phyloP scores from a whole-genome alignment of 2,113 vertebrate species.

The Pristiophorus japonicus region DNA sequence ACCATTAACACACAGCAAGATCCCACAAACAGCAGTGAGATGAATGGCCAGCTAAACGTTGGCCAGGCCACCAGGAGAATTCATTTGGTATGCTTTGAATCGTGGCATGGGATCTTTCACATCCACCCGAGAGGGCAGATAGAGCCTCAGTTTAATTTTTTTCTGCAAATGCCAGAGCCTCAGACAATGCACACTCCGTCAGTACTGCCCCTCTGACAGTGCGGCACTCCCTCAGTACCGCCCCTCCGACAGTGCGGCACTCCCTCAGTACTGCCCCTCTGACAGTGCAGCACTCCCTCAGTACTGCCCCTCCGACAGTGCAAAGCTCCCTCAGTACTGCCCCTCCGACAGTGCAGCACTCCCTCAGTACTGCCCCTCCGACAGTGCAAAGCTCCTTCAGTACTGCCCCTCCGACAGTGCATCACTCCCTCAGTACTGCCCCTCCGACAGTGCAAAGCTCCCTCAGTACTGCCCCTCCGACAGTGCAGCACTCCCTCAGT shows the following conservation, averaged over 20 bases:
- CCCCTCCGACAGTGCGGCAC: too few species aligned
- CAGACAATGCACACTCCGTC: not conserved
- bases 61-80: not conserved
- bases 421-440: too few species aligned
- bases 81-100: not conserved
- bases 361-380: not conserved
- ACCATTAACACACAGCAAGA: not conserved
- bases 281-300: too few species aligned
- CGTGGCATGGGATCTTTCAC: not conserved
- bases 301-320: too few species aligned
- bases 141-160: not conserved
- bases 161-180: not conserved
- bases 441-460: too few species aligned
- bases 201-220: not conserved
- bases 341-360: not conserved
- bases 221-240: too few species aligned
- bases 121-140: not conserved
- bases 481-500: too few species aligned
- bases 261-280: too few species aligned
- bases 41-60: not conserved
- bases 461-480: too few species aligned
- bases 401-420: not conserved
- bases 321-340: too few species aligned
- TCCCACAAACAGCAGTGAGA: not conserved
- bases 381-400: not conserved